Percentiles rank a stretch among this genome's conserved stretches.
Conservation (phyloP, 64 coral and sea anemone species). For the Exaiptasia diaphana region DNA sequence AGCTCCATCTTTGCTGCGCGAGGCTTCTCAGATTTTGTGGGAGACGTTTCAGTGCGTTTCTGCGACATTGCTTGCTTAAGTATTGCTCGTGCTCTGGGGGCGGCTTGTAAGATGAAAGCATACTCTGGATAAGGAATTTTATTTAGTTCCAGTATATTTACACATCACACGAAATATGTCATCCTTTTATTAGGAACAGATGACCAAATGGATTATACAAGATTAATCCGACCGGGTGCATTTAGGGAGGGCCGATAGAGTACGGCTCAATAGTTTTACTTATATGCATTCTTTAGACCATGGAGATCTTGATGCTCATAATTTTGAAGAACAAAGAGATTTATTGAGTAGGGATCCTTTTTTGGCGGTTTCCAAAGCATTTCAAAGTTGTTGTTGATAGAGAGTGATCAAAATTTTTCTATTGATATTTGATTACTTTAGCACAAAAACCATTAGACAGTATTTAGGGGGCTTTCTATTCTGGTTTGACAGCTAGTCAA, state of each 20-base stretch:
- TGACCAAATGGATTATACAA: constrained; percentile 97
- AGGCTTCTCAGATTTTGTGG: constrained; percentile 12
- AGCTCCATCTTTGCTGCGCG: background rate
- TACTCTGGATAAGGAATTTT: constrained; percentile 78
- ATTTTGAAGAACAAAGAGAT: background rate
- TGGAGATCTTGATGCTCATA: background rate
- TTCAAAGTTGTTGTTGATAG: constrained; percentile 42
- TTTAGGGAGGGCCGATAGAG: constrained; percentile 26
- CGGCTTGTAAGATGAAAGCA: background rate
- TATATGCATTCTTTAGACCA: background rate
- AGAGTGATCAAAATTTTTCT: constrained; percentile 59
- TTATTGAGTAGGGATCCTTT: background rate
- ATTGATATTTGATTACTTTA: constrained; percentile 55
- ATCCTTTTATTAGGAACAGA: constrained; percentile 95
- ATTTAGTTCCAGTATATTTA: constrained; percentile 93
- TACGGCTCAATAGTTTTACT: background rate
- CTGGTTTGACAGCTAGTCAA: background rate
- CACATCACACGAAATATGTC: constrained; percentile 89
- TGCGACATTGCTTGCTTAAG: background rate
- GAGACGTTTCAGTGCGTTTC: constrained; percentile 3
- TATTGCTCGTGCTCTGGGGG: constrained; percentile 1
- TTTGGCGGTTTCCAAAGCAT: background rate
- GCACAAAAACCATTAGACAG: constrained; percentile 43
- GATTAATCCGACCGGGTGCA: constrained; percentile 70
- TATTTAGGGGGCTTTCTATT: background rate